Conservation (phyloP, 1,140 invertebrate genomes). For the Orius insidiosus region DNA sequence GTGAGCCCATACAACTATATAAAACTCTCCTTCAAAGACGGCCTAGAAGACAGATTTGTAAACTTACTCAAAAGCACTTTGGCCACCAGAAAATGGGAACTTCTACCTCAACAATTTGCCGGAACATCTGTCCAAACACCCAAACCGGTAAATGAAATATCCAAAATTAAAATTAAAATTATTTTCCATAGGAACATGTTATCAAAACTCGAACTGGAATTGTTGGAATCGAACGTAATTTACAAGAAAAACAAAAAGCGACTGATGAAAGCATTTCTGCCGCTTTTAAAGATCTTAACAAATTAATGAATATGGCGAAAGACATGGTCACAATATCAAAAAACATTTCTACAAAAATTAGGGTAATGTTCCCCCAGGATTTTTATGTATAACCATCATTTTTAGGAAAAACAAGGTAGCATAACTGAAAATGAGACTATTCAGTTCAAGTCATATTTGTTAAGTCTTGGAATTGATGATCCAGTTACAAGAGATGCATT, state of each 20-base stretch:
- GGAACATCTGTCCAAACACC: not conserved
- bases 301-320: conserved; percentile 89
- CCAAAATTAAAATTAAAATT: no score
- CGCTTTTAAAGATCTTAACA: conserved; percentile 89
- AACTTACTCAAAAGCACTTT: conserved; percentile 41
- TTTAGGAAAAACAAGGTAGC: conserved; percentile 79
- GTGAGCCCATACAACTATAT: conserved; percentile 54
- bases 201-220: conserved; percentile 73
- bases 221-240: conserved; percentile 82
- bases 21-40: conserved; percentile 77
- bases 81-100: conserved; percentile 42
- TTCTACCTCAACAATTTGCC: not conserved
- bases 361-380: conserved; percentile 38
- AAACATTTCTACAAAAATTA: conserved; percentile 82
- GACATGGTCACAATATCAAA: conserved; percentile 91
- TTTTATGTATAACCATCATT: conserved; percentile 21
- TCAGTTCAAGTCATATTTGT: conserved; percentile 84
- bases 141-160: not conserved
- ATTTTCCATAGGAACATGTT: conserved; percentile 18
- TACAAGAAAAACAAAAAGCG: conserved; percentile 75
- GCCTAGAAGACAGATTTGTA: conserved; percentile 53
- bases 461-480: conserved; percentile 93
- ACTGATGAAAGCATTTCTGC: conserved; percentile 80
- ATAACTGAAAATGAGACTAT: conserved; percentile 96
- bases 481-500: conserved; percentile 80